Evolutionary conservation across 2,113 vertebrate species (phyloP).

Genomic region (Nipponia nippon): DNA sequence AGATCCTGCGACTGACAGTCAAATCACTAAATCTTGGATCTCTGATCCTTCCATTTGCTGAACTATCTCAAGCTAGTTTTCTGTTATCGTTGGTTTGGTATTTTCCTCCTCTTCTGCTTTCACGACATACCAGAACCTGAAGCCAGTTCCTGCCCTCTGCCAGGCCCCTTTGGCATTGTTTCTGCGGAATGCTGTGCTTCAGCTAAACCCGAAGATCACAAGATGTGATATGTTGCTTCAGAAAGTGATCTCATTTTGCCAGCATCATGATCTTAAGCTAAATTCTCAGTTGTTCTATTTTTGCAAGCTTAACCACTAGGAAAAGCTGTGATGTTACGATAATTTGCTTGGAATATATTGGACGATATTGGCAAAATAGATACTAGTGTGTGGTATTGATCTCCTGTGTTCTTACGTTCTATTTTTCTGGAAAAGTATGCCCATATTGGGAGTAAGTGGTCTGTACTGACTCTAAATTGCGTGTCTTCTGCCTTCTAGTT

Average conservation of each 20-base stretch:
- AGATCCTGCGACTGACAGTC: background rate
- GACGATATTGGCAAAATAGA: background rate
- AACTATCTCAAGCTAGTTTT: background rate
- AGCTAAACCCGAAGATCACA: background rate
- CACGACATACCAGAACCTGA: background rate
- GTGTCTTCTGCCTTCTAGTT: background rate
- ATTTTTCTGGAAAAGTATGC: background rate
- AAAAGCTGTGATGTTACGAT: background rate
- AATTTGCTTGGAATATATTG: conserved; percentile 16
- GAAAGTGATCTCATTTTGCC: conserved; percentile 44
- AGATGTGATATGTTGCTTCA: background rate
- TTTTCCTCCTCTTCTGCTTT: conserved; percentile 28
- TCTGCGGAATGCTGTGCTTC: background rate
- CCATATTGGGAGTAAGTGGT: background rate
- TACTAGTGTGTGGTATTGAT: background rate
- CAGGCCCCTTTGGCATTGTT: background rate
- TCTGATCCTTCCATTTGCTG: background rate
- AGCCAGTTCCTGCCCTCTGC: background rate
- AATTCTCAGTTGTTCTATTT: background rate
- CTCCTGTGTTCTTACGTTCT: background rate
- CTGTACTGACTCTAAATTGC: background rate
- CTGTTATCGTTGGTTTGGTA: background rate
- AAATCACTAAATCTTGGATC: background rate
- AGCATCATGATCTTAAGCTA: conserved; percentile 58
- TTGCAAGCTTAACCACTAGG: conserved; percentile 45